A percentile compares a stretch with the other conserved stretches of the same genome.
Evolutionary conservation across 1,140 invertebrate genomes (phyloP).

Genomic region (Pseudobourletiella spinata): DNA sequence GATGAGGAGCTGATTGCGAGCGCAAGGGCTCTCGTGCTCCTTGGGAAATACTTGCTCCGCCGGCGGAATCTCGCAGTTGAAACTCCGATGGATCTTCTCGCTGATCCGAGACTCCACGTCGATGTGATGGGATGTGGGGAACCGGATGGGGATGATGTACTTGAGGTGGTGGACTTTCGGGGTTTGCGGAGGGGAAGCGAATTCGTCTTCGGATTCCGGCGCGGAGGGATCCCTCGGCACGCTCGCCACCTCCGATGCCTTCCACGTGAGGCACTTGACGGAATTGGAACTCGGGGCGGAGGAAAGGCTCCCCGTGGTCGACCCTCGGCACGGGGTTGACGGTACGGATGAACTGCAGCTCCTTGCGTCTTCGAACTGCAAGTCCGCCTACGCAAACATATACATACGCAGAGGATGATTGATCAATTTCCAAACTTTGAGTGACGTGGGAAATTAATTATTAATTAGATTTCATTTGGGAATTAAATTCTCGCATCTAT

Average conservation of each 20-base stretch:
- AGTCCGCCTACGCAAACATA: constrained; percentile 8
- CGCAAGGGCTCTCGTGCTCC: neutral
- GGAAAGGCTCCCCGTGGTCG: neutral
- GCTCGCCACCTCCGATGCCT: constrained; percentile 22
- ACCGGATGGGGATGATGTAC: constrained; percentile 21
- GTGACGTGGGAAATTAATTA: too few relatives aligned
- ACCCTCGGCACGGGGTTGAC: neutral
- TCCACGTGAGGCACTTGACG: constrained; percentile 34
- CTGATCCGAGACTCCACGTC: constrained; percentile 22
- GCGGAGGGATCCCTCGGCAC: neutral
- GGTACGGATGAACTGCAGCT: constrained; percentile 7
- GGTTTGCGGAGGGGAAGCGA: constrained; percentile 18
- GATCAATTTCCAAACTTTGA: too few relatives aligned
- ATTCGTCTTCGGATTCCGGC: constrained; percentile 18
- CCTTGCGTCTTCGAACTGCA: constrained; percentile 1
- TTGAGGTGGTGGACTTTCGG: constrained; percentile 29
- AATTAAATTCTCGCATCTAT: too few relatives aligned
- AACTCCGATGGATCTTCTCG: constrained; percentile 22
- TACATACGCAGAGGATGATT: neutral
- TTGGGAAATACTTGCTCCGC: neutral
- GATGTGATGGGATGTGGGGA: constrained; percentile 23
- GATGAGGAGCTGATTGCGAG: neutral
- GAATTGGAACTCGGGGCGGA: constrained; percentile 27
- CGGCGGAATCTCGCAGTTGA: neutral
- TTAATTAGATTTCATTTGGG: too few relatives aligned